Evolutionary conservation across 2,888 invertebrate species (phyloP).

Genomic region (Hoplodrina blanda): DNA sequence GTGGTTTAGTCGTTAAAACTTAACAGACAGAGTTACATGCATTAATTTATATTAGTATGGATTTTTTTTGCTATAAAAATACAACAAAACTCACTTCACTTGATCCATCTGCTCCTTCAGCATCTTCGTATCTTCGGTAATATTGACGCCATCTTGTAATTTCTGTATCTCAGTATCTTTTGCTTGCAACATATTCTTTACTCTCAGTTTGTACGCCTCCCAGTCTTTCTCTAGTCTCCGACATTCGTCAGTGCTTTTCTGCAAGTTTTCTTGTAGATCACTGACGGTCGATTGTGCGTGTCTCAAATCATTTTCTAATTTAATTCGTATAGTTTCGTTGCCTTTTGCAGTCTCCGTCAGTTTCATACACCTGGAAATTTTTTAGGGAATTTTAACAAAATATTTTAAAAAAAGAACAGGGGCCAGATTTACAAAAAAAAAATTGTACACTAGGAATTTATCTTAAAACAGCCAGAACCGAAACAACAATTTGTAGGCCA

Average conservation of each 20-base stretch:
- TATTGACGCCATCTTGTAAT: conserved; percentile 75
- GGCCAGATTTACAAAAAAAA: background rate
- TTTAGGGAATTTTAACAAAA: background rate
- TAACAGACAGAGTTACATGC: no score
- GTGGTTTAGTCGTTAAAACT: no score
- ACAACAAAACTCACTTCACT: conserved; percentile 76
- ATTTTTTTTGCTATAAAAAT: no score
- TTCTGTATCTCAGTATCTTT: conserved; percentile 84
- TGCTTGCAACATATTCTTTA: conserved; percentile 82
- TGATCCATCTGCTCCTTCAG: conserved; percentile 79
- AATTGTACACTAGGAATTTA: no score
- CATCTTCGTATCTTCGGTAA: conserved; percentile 79
- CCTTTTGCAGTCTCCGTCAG: conserved; percentile 69
- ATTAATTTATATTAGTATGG: no score
- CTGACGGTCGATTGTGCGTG: conserved; percentile 79
- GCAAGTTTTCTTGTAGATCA: conserved; percentile 76
- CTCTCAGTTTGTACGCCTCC: conserved; percentile 85
- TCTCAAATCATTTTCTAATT: conserved; percentile 81
- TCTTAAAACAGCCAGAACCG: no score
- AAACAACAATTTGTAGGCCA: no score
- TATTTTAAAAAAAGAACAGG: background rate
- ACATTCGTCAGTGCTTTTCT: conserved; percentile 78
- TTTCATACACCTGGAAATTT: conserved; percentile 70
- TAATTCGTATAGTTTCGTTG: conserved; percentile 68
- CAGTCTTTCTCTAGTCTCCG: conserved; percentile 82